Evolutionary conservation across 2,113 vertebrate genomes (phyloP).

Genomic region (Andinoacara biseriatus): DNA sequence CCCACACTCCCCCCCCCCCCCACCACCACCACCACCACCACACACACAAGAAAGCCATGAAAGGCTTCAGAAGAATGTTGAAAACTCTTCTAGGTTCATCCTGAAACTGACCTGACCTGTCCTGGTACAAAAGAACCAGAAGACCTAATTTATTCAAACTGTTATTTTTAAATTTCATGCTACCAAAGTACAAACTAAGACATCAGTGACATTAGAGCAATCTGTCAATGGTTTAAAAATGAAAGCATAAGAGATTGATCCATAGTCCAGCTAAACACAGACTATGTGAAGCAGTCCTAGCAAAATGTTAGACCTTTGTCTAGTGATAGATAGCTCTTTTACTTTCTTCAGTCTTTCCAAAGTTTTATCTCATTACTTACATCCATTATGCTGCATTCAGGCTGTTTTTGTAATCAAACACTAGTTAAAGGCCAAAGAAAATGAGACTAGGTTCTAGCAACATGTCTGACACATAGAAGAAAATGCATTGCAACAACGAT

Average conservation of each 20-base stretch:
- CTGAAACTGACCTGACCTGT: too few species aligned
- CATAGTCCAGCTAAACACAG: background rate
- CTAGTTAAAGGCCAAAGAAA: slow-evolving; percentile 1
- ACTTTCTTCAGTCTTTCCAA: background rate
- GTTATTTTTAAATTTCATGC: background rate
- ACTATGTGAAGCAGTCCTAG: background rate
- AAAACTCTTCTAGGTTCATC: too few species aligned
- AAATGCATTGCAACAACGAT: background rate
- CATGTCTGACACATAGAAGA: background rate
- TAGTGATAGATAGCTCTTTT: slow-evolving; percentile 7
- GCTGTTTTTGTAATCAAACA: background rate
- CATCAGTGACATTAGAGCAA: background rate
- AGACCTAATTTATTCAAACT: too few species aligned
- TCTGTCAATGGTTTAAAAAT: background rate
- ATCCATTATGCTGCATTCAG: slow-evolving; percentile 8
- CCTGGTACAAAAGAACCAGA: too few species aligned
- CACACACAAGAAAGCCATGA: too few species aligned
- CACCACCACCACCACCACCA: too few species aligned
- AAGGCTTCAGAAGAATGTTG: too few species aligned
- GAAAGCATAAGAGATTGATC: background rate
- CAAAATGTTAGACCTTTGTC: background rate
- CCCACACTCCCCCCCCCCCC: too few species aligned
- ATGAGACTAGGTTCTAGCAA: background rate
- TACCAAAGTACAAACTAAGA: background rate
- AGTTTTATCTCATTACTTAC: background rate